Evolutionary conservation across 2,888 invertebrate species (phyloP), one percentile per base, ranked within the genome.

Genomic region (Gibbula magus): DNA sequence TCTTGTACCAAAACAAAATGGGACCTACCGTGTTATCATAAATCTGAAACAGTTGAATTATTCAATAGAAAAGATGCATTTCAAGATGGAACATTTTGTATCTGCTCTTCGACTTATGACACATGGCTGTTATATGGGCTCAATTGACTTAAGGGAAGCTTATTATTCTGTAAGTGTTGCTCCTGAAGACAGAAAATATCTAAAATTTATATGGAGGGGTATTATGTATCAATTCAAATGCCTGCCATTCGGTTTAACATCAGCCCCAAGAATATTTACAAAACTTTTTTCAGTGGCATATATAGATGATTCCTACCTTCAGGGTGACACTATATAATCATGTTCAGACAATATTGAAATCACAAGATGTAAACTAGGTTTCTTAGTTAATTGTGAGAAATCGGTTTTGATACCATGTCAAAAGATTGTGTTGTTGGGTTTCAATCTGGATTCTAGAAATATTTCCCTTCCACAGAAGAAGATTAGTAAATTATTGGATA

Each of bases 231-330:
- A 77, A 25, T 80, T 73, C 53, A 74, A 22, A 7, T 73, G 75
- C 29, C 56, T 82, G 10, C 75, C 82, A 7, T 77, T 51, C 54
- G 81, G 81, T 7, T 39, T 77, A 8, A 61, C 79, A 3, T 56
- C 22, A 29, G 75, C 66, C n/a, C 79, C 82, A 5, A 56, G 77
- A 53, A 51, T 61, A 10, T 82, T 80, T 35, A 80, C 80, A 32
- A 80, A 82, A 75, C 18, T 82, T 16, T 39, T 78, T 25, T 78
- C 67, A 10, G 75, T 75, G 18, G 35, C 32, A 5, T 78, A 78
- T 54, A 82, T 82, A 51, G 82, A 82, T 74, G 80, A 79, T 54
- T 45, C 29, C 22, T 77, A 45, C 52, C 22, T 79, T 22, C 52
- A 51, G 16, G 79, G 75, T 18, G 56, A 75, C 18, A 54, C 73